Evolutionary conservation across 2,113 vertebrate genomes (phyloP).

Genomic region (Corydoras maculifer): DNA sequence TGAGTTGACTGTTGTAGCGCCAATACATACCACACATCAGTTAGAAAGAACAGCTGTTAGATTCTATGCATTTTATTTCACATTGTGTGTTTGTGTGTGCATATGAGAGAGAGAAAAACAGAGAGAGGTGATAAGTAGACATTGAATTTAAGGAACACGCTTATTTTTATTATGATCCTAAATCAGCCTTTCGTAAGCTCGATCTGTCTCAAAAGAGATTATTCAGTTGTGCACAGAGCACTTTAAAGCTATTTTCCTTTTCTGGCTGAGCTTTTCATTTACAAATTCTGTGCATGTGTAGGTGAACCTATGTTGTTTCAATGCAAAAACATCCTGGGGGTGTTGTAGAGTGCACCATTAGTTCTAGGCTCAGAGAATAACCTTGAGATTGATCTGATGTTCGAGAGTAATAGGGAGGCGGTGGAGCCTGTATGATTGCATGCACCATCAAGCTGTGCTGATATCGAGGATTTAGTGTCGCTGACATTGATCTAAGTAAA

Average conservation of each 20-base stretch:
- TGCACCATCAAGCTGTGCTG: slow-evolving; percentile 24
- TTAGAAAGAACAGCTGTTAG: slow-evolving; percentile 10
- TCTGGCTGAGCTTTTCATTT: slow-evolving; percentile 10
- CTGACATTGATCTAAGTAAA: slow-evolving; percentile 26
- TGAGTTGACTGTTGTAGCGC: not conserved
- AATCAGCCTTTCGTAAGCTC: not conserved
- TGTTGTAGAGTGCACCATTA: slow-evolving; percentile 13
- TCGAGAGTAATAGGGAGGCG: slow-evolving; percentile 32
- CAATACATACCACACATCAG: slow-evolving; percentile 9
- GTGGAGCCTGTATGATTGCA: slow-evolving; percentile 3
- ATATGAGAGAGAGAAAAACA: not conserved
- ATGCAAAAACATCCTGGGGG: slow-evolving; percentile 12
- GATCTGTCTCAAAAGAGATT: not conserved
- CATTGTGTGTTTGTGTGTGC: too few species aligned
- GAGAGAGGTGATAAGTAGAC: not conserved
- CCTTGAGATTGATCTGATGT: slow-evolving; percentile 35
- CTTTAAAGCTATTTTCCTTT: slow-evolving; percentile 11
- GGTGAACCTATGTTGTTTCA: slow-evolving; percentile 13
- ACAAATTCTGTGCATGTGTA: slow-evolving; percentile 10
- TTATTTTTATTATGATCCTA: not conserved
- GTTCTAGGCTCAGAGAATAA: slow-evolving; percentile 30
- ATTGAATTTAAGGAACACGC: not conserved
- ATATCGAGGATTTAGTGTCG: slow-evolving; percentile 25
- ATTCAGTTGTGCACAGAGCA: slow-evolving; percentile 8
- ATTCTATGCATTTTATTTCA: not conserved